Base-by-base conservation (phyloP, 2,113 vertebrate genomes). In the Sinocyclocheilus grahami region DNA sequence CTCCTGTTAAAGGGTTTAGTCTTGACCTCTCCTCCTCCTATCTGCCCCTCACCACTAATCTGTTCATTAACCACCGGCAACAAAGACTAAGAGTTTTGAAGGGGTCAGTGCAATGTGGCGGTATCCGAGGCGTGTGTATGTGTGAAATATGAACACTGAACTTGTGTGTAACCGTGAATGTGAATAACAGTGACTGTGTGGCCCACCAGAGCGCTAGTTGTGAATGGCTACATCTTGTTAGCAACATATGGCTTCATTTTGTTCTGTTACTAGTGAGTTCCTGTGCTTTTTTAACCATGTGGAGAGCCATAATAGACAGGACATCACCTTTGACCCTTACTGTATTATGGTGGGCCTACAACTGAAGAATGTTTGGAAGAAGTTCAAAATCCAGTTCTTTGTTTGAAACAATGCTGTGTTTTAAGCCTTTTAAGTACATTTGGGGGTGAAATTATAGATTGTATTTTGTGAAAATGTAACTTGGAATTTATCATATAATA, bases 21-120 rank as follows among this genome's bases (percentile, higher is more conserved):
- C 90, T 89, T 95, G 93, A 95, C 94, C 95, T 95, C 93, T 95
- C 94, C 96, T 95, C 95, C 95, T 95, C 94, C 95, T 93, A 92
- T 91, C 92, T 90, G 93, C 91, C 92, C 93, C 92, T 96, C 94
- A 92, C 90, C 88, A 93, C 92, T 95, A 95, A 95, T 95, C 94
- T 92, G 89, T 95, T 97, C 97, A 97, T 97, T 96, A 97, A 95
- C 92, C 60, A 71, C 78, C 55, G 33, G 83, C 89, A 87, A 92
- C 92, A 93, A 95, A 93, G 93, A 93, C 93, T 90, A 90, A 93
- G 93, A 93, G 92, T 92, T 91, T 78, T 82, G 86, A 84, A 83
- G 81, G 42, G 75, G 67, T 67, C 80, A 12, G 20, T 58, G 67
- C 33, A 65, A 20, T 82, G 78, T 79, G 82, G 67, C 72, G 58